These are phyloP conservation scores for Vanessa tameamea DNA, from an alignment of 1,140 invertebrate species.

Conservation along the genomic window DNA sequence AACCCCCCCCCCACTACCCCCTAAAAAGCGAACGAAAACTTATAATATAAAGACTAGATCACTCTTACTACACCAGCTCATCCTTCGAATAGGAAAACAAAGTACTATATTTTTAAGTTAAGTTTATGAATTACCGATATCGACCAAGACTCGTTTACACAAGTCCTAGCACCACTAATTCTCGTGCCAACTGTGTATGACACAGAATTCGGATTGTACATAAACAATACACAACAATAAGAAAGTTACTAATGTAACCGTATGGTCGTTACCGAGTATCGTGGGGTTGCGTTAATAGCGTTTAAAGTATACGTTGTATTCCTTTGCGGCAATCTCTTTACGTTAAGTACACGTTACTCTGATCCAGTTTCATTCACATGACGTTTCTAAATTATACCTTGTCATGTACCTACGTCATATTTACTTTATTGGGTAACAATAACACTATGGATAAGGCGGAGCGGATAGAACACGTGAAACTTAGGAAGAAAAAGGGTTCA, in stretches of 20 bases:
- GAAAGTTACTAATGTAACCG: neutral
- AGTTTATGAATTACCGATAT: too few relatives aligned
- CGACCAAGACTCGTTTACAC: too few relatives aligned
- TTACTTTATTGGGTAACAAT: neutral
- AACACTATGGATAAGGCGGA: neutral
- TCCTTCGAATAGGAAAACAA: too few relatives aligned
- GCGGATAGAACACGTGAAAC: too few relatives aligned
- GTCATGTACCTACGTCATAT: neutral
- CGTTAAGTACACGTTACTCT: slow-evolving; percentile 9
- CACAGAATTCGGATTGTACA: neutral
- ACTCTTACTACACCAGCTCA: too few relatives aligned
- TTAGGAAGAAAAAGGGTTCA: too few relatives aligned
- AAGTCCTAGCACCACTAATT: too few relatives aligned
- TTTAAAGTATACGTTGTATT: slow-evolving; percentile 17
- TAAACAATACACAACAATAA: neutral
- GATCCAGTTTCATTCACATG: neutral
- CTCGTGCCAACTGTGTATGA: too few relatives aligned
- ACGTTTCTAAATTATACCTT: neutral
- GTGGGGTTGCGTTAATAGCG: slow-evolving; percentile 6
- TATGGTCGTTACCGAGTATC: neutral
- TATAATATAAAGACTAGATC: too few relatives aligned
- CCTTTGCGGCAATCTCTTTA: neutral
- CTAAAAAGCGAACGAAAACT: too few relatives aligned
- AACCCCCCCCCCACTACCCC: too few relatives aligned
- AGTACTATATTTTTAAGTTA: too few relatives aligned